Evolutionary conservation across 2,888 invertebrate genomes (phyloP).

Genomic region (Adelphocoris suturalis): DNA sequence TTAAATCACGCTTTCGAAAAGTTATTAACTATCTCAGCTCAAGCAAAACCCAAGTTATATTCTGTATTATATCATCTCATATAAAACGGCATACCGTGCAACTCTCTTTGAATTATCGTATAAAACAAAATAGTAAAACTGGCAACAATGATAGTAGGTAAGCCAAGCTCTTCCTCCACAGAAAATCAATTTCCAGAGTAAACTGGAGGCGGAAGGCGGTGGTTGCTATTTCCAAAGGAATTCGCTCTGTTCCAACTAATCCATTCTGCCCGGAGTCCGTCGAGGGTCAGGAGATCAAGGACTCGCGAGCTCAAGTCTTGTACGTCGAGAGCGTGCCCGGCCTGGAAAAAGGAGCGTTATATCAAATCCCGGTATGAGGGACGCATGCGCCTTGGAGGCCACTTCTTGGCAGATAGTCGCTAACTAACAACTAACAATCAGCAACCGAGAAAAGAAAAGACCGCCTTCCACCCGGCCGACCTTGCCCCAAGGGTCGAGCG

Average conservation of each 20-base stretch:
- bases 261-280: conserved; percentile 17
- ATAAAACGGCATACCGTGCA: too few relatives aligned
- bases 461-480: not conserved
- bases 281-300: conserved; percentile 27
- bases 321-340: conserved; percentile 20
- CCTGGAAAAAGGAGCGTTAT: conserved; percentile 26
- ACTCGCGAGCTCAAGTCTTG: not conserved
- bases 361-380: conserved; percentile 3
- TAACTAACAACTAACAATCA: conserved; percentile 32
- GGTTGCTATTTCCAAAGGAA: conserved; percentile 19
- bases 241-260: conserved; percentile 36
- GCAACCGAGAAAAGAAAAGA: not conserved
- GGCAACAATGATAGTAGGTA: too few relatives aligned
- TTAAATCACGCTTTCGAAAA: too few relatives aligned
- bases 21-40: too few relatives aligned
- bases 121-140: too few relatives aligned
- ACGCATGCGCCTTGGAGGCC: conserved; percentile 14
- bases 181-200: not conserved
- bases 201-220: not conserved
- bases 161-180: not conserved
- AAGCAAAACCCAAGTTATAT: too few relatives aligned
- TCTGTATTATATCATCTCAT: too few relatives aligned
- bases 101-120: too few relatives aligned
- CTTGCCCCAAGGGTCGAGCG: conserved; percentile 15
- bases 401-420: not conserved